Conservation (phyloP, 1,140 invertebrate species). For the Cydia amplana region DNA sequence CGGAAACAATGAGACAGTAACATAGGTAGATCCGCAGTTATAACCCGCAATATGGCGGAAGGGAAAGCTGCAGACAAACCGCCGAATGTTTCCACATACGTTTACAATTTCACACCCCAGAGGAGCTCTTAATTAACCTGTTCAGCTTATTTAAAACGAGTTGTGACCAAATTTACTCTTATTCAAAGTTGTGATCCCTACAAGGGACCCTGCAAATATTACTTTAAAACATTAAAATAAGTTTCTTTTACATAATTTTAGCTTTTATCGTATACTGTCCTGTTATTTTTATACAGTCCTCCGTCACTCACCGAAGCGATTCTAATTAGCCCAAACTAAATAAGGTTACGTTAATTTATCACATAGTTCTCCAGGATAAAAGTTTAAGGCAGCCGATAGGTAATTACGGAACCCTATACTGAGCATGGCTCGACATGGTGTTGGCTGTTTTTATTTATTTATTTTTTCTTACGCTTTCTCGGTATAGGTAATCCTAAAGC, state of each 20-base stretch:
- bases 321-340: no score
- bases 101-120: conserved; percentile 64
- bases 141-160: conserved; percentile 60
- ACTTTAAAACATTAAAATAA: background rate
- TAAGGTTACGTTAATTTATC: no score
- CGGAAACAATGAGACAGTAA: background rate
- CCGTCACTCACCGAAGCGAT: no score
- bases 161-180: conserved; percentile 41
- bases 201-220: conserved; percentile 37
- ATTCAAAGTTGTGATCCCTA: conserved; percentile 23
- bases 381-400: no score
- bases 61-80: conserved; percentile 40
- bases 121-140: conserved; percentile 60
- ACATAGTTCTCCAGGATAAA: no score
- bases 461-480: no score
- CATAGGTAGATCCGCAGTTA: background rate
- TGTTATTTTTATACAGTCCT: no score
- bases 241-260: background rate
- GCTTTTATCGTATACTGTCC: no score
- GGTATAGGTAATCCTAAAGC: no score
- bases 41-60: conserved; percentile 33
- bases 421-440: no score
- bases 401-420: no score
- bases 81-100: conserved; percentile 57
- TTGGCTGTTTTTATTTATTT: no score